Evolutionary conservation across 2,797 vertebrate genomes (phyloP).

Genomic region (Galaxias olidus): DNA sequence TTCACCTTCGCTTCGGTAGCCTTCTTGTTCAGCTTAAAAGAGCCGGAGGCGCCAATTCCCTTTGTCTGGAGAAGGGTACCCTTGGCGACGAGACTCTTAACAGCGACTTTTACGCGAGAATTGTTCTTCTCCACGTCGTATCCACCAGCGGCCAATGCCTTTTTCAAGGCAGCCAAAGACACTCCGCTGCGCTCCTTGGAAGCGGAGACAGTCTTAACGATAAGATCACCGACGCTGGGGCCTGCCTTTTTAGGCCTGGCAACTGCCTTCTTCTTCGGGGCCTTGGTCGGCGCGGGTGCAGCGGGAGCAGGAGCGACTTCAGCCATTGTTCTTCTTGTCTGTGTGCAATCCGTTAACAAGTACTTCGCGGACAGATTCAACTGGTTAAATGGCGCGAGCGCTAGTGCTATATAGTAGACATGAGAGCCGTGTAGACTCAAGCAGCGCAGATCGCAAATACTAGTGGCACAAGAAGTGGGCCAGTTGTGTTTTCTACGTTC

Average conservation of each 20-base stretch:
- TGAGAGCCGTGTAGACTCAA: slow-evolving; percentile 66
- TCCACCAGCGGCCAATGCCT: slow-evolving; percentile 43
- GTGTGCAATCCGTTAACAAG: slow-evolving; percentile 7
- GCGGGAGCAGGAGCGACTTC: slow-evolving; percentile 47
- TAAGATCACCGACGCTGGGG: slow-evolving; percentile 45
- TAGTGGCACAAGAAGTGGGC: slow-evolving; percentile 29
- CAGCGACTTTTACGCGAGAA: slow-evolving; percentile 73
- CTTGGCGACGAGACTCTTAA: slow-evolving; percentile 70
- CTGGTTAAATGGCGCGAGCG: slow-evolving; percentile 33
- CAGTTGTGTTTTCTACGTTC: slow-evolving; percentile 54
- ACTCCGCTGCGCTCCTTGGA: slow-evolving; percentile 54
- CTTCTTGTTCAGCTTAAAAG: slow-evolving; percentile 48
- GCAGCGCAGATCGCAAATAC: slow-evolving; percentile 27
- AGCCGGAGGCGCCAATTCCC: slow-evolving; percentile 48
- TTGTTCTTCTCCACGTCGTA: slow-evolving; percentile 77
- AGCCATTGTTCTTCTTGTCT: slow-evolving; percentile 31
- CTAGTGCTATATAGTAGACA: slow-evolving; percentile 41
- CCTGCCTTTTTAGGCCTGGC: slow-evolving; percentile 42
- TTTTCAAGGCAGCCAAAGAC: slow-evolving; percentile 49
- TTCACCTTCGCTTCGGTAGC: slow-evolving; percentile 18
- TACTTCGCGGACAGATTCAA: slow-evolving; percentile 18
- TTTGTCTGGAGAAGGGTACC: slow-evolving; percentile 72
- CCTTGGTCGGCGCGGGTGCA: slow-evolving; percentile 29
- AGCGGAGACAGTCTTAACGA: slow-evolving; percentile 42
- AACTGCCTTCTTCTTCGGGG: slow-evolving; percentile 39